These are phyloP conservation scores for Phymorhynchus buccinoides DNA, from an alignment of 1,140 invertebrate genomes.

Conservation along the genomic window DNA sequence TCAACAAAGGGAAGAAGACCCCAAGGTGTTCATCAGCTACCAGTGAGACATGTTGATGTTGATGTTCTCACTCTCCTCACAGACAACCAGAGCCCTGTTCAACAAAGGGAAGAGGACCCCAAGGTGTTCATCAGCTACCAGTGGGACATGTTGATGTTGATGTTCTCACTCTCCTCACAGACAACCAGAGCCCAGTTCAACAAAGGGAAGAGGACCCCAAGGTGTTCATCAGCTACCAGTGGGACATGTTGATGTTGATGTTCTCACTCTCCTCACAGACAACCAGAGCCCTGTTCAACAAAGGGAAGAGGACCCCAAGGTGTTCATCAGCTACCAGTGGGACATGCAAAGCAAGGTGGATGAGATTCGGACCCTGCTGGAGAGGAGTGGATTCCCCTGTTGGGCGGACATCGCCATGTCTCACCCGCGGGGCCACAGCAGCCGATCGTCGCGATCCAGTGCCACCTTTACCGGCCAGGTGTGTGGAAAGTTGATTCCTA, in stretches of 20 bases:
- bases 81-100: slow-evolving; percentile 39
- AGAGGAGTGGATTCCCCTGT: slow-evolving; percentile 72
- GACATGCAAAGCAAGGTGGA: slow-evolving; percentile 73
- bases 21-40: too few species aligned
- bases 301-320: slow-evolving; percentile 59
- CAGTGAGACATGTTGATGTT: too few species aligned
- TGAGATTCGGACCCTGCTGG: slow-evolving; percentile 71
- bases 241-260: slow-evolving; percentile 65
- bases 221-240: slow-evolving; percentile 76
- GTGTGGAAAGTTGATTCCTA: too few species aligned
- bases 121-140: slow-evolving; percentile 75
- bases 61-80: too few species aligned
- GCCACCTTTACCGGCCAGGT: slow-evolving; percentile 33
- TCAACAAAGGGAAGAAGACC: too few species aligned
- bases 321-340: slow-evolving; percentile 76
- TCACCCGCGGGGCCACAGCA: slow-evolving; percentile 63
- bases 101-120: slow-evolving; percentile 54
- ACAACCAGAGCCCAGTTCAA: slow-evolving; percentile 34
- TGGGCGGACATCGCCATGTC: slow-evolving; percentile 74
- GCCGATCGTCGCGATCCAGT: slow-evolving; percentile 58
- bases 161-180: slow-evolving; percentile 17
- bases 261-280: slow-evolving; percentile 28
- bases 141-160: slow-evolving; percentile 73
- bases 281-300: slow-evolving; percentile 30
- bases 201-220: slow-evolving; percentile 57